phyloP scores from a whole-genome alignment of 2,888 invertebrate species.

The Drosophila mayaguana region DNA sequence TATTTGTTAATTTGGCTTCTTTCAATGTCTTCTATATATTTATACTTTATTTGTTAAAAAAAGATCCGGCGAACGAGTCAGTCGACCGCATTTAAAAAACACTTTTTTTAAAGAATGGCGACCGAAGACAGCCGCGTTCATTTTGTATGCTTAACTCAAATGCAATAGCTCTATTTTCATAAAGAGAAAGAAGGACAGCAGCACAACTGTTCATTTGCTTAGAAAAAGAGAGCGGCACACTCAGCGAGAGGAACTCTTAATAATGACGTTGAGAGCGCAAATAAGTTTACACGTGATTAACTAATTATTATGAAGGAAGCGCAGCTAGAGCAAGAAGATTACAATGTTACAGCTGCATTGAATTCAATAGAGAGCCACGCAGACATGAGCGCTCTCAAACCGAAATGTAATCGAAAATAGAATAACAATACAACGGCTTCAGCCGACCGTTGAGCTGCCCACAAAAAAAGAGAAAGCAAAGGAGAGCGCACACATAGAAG shows the following conservation, averaged over 20 bases:
- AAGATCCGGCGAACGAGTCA: neutral
- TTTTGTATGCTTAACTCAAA: neutral
- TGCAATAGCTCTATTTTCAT: neutral
- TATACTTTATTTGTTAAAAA: neutral
- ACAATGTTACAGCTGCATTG: neutral
- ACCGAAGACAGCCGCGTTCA: neutral
- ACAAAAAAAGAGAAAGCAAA: neutral
- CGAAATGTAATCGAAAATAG: slow-evolving; percentile 9
- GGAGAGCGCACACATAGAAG: neutral
- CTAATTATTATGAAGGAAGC: slow-evolving; percentile 2
- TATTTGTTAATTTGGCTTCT: neutral
- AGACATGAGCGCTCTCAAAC: neutral
- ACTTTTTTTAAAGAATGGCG: neutral
- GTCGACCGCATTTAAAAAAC: slow-evolving; percentile 5
- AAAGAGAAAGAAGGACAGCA: neutral
- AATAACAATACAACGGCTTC: slow-evolving; percentile 7
- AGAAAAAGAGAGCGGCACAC: neutral
- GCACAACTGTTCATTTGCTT: neutral
- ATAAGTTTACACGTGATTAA: slow-evolving; percentile 3
- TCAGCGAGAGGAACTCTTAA: neutral
- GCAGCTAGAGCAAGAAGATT: neutral
- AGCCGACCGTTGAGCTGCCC: neutral
- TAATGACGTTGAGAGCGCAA: neutral
- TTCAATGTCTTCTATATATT: neutral
- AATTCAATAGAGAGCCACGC: neutral